phyloP scores from a whole-genome alignment of 2,797 vertebrate species.

The Spinibarbus caldwelli region DNA sequence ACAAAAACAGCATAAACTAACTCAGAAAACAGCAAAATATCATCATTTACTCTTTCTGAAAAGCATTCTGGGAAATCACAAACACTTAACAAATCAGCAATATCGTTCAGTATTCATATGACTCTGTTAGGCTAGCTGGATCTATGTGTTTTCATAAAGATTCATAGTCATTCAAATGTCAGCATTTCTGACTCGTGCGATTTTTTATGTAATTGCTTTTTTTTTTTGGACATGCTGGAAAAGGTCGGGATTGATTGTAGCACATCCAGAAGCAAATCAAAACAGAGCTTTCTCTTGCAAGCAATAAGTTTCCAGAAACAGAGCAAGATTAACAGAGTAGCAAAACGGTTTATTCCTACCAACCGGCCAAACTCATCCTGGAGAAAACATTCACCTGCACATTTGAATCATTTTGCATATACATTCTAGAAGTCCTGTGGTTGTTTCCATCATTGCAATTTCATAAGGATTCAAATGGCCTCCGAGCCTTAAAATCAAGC shows the following conservation, averaged over 20 bases:
- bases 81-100: neutral
- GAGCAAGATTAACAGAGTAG: neutral
- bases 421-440: neutral
- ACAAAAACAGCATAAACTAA: neutral
- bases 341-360: constrained; percentile 1
- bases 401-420: constrained; percentile 18
- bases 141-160: neutral
- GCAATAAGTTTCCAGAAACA: neutral
- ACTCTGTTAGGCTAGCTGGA: neutral
- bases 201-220: neutral
- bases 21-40: neutral
- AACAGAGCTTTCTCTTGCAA: neutral
- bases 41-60: neutral
- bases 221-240: neutral
- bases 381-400: constrained; percentile 31
- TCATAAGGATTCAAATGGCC: neutral
- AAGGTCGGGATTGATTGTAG: neutral
- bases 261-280: constrained; percentile 11
- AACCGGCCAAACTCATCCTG: neutral
- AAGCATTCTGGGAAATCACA: neutral
- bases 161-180: neutral
- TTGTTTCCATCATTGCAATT: neutral
- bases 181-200: neutral
- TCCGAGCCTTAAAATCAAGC: neutral
- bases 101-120: neutral